Conservation (phyloP, 1,140 invertebrate species). For the Rhynchophorus ferrugineus region DNA sequence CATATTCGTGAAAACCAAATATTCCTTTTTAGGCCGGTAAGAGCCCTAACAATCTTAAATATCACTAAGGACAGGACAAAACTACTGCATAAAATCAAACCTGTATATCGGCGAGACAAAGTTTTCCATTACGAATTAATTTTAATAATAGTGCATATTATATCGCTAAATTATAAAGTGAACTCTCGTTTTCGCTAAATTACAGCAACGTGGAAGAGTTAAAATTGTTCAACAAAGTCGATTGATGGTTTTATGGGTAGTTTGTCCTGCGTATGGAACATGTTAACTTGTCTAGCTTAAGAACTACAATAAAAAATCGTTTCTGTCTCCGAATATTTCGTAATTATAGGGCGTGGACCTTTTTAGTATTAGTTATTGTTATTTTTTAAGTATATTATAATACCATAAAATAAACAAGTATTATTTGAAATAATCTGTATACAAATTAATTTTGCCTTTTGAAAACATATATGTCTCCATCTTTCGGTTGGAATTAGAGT, state of each 20-base stretch:
- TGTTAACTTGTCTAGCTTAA: constrained; percentile 30
- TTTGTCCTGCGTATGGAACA: constrained; percentile 17
- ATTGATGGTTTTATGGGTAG: not conserved
- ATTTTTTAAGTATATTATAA: not conserved
- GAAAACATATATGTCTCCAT: too few relatives aligned
- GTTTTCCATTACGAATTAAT: not conserved
- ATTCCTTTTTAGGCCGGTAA: constrained; percentile 12
- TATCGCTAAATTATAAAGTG: too few relatives aligned
- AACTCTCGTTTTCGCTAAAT: too few relatives aligned
- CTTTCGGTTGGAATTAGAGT: too few relatives aligned
- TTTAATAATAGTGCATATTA: too few relatives aligned
- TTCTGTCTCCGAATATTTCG: constrained; percentile 32
- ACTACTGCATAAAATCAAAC: constrained; percentile 1
- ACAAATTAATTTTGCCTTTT: too few relatives aligned
- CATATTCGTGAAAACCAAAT: constrained; percentile 13
- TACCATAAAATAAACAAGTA: not conserved
- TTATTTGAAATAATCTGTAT: too few relatives aligned
- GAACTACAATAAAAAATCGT: constrained; percentile 39
- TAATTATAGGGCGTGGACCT: constrained; percentile 17
- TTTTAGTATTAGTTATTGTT: not conserved
- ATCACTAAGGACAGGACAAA: constrained; percentile 15
- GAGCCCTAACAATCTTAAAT: constrained; percentile 16
- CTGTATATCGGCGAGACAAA: too few relatives aligned
- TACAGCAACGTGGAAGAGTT: too few relatives aligned
- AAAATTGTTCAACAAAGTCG: too few relatives aligned